Base-by-base conservation (phyloP, 2,888 invertebrate species). In the Dryocosmus kuriphilus region DNA sequence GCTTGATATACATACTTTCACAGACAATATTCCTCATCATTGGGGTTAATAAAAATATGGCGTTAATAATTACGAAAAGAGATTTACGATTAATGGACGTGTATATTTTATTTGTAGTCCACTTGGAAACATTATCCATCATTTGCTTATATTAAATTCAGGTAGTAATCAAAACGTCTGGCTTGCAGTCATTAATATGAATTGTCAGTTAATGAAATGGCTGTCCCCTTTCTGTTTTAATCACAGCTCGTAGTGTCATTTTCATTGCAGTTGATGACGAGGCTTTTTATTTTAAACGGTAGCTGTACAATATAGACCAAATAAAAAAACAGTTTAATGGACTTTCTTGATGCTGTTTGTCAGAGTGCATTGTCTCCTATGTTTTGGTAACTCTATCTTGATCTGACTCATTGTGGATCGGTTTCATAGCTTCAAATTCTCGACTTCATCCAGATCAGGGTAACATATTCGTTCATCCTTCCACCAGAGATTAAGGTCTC, bases 401-500 rank as follows among this genome's bases (percentile, higher is more conserved):
- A 57, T 24, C 27, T 67, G 46, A 46, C 46, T 46, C 67, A 19
- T 41, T 19, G 2, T 1, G 41, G 24, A 27, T 67, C 46, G 9
- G 27, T 67, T 41, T 67, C 27, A 24, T 16, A 27, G 46, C 38
- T 67, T 63, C n/a, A 63, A 35, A n/a, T 63, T 63, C 30, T 35
- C 11, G n/a, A n/a, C 62, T 32, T 35, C n/a, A 1, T 63, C 30
- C 19, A 61, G 61, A 63, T 63, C 35, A 32, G 30, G n/a, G 62
- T n/a, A 63, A 63, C 32, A 63, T 63, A 6, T 63, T 35, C 30
- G 30, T 30, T 30, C 19, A 46, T 67, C 41, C 46, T 67, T 41
- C 27, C 46, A 67, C 8, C 67, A 3, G 41, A 67, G 41, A 67
- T 67, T 46, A 67, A 38, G 67, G 67, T 67, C 41, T 27, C 67